Evolutionary conservation across 1,140 invertebrate genomes (phyloP).

Genomic region (Caenorhabditis elegans): WBcel235 BX284603.4:9358501-9359000

Average conservation of each 20-base stretch:
- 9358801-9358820: background rate
- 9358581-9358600: no score
- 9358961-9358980: background rate
- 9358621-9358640: conserved; percentile 19
- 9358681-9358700: background rate
- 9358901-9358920: background rate
- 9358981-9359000: background rate
- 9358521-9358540: background rate
- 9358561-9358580: no score
- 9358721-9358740: background rate
- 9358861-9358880: no score
- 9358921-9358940: background rate
- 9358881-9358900: no score
- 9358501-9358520: background rate
- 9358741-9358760: conserved; percentile 13
- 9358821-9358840: no score
- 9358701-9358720: conserved; percentile 31
- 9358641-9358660: conserved; percentile 30
- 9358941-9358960: background rate
- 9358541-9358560: background rate
- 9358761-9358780: background rate
- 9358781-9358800: no score
- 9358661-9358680: conserved; percentile 11
- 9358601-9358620: background rate
- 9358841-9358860: no score